phyloP scores from a whole-genome alignment of 2,113 vertebrate genomes.

The Podocnemis expansa region DNA sequence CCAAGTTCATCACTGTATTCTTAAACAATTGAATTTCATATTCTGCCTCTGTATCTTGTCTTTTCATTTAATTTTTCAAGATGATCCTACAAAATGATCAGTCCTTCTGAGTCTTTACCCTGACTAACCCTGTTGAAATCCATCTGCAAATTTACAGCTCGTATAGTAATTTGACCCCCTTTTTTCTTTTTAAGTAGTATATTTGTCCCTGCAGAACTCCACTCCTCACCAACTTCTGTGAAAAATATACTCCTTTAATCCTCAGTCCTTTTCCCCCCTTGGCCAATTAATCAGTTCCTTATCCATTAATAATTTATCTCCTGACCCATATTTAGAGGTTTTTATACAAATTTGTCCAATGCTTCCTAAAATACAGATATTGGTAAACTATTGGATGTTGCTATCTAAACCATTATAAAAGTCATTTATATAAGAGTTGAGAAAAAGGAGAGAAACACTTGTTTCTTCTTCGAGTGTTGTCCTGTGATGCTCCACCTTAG shows the following conservation, averaged over 20 bases:
- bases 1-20: not conserved
- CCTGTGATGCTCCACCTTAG: too few species aligned
- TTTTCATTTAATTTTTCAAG: slow-evolving; percentile 26
- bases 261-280: not conserved
- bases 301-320: not conserved
- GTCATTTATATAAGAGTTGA: not conserved
- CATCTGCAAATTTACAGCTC: slow-evolving; percentile 14
- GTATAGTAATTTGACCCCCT: not conserved
- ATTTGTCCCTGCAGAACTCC: slow-evolving; percentile 1
- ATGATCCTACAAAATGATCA: slow-evolving; percentile 4
- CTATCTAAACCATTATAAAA: rapidly evolving
- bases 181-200: not conserved
- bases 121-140: not conserved
- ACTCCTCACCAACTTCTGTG: not conserved
- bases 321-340: not conserved
- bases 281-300: not conserved
- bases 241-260: not conserved
- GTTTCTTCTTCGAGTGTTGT: too few species aligned
- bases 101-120: not conserved
- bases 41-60: slow-evolving; percentile 36
- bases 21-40: slow-evolving; percentile 46
- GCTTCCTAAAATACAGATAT: not conserved
- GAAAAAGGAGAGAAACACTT: not conserved
- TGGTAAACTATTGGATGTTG: not conserved
- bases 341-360: not conserved